Evolutionary conservation across 2,797 vertebrate species (phyloP).

Genomic region (Cyclura pinguis): DNA sequence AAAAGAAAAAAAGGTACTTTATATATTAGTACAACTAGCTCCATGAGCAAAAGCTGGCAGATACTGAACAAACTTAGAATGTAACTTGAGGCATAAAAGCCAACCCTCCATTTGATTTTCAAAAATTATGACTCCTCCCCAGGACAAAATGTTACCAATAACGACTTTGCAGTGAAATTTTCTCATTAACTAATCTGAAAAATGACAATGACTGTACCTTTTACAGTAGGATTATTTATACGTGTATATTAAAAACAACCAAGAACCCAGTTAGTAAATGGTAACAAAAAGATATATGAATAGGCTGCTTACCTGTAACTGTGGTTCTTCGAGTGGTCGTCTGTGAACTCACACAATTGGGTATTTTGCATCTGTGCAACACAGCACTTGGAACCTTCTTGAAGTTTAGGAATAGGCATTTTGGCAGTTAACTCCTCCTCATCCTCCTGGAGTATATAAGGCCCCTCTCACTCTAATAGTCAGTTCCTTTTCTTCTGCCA

Average conservation of each 20-base stretch:
- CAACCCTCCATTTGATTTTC: background rate
- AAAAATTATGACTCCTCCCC: background rate
- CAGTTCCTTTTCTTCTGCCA: too few species aligned
- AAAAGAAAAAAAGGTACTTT: background rate
- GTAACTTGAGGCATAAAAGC: background rate
- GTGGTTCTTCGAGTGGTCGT: too few species aligned
- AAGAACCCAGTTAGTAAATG: background rate
- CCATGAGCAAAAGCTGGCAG: background rate
- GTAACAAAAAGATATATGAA: background rate
- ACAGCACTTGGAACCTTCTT: too few species aligned
- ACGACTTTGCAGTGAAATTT: background rate
- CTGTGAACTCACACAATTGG: too few species aligned
- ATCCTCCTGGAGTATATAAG: too few species aligned
- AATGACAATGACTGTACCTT: background rate
- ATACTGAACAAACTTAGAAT: background rate
- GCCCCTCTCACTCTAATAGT: too few species aligned
- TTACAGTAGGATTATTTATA: background rate
- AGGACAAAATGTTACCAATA: fast-evolving
- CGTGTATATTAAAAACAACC: background rate
- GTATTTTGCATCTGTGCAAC: too few species aligned
- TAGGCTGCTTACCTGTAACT: too few species aligned
- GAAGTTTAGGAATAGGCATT: too few species aligned
- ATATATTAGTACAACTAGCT: background rate
- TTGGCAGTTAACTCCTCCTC: too few species aligned
- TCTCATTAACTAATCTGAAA: background rate